A percentile compares a stretch with the other conserved stretches of the same genome.
Conservation (phyloP, 2,888 invertebrate species). For the Lottia scabra region DNA sequence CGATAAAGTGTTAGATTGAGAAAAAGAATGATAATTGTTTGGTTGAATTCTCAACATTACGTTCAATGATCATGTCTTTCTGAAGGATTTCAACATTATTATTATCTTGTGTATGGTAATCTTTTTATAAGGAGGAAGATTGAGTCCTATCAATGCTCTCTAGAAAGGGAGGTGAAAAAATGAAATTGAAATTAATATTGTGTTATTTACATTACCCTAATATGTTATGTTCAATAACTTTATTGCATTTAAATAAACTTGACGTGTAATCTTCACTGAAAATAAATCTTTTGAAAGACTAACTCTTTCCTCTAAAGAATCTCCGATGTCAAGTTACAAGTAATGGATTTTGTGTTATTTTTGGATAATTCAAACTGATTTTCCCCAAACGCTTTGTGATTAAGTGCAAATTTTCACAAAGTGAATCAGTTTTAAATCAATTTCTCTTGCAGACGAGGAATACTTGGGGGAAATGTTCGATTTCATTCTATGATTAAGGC, state of each 20-base stretch:
- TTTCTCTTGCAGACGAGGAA: slow-evolving; percentile 2
- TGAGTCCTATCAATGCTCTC: too few relatives aligned
- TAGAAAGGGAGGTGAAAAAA: too few relatives aligned
- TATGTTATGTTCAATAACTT: too few relatives aligned
- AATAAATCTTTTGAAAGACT: too few relatives aligned
- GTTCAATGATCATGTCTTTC: background rate
- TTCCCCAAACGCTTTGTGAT: slow-evolving; percentile 14
- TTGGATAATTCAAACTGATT: slow-evolving; percentile 11
- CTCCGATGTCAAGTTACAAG: slow-evolving; percentile 3
- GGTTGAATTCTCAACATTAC: background rate
- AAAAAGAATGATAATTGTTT: background rate
- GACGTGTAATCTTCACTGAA: too few relatives aligned
- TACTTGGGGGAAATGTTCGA: slow-evolving; percentile 4
- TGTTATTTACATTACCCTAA: too few relatives aligned
- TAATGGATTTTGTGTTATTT: slow-evolving; percentile 19
- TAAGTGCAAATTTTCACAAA: slow-evolving; percentile 17
- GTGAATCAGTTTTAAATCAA: slow-evolving; percentile 13
- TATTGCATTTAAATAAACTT: too few relatives aligned
- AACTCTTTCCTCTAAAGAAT: too few relatives aligned
- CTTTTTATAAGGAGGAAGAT: too few relatives aligned
- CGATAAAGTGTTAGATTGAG: background rate
- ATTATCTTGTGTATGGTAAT: too few relatives aligned
- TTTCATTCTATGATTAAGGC: background rate
- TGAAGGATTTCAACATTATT: too few relatives aligned
- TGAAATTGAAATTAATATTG: too few relatives aligned